Evolutionary conservation across 30 jellyfish, hydroid and myxozoan species (phyloP).

Genomic region (Clytia hemisphaerica): DNA sequence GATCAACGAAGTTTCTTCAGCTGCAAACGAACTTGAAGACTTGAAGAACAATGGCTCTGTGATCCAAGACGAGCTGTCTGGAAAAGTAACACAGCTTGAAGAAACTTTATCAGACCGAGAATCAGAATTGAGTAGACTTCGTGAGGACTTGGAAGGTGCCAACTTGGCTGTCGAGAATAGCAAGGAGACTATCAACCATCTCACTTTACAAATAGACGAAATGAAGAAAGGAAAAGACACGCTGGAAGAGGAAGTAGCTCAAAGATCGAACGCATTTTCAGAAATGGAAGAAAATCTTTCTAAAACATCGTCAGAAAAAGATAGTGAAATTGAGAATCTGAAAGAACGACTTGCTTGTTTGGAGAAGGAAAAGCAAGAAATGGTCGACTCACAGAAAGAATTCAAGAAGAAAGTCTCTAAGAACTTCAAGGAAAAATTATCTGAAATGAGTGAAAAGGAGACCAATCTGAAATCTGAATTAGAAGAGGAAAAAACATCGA

Average conservation of each 20-base stretch:
- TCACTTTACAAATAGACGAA: too few relatives aligned
- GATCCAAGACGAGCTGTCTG: neutral
- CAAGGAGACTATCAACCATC: too few relatives aligned
- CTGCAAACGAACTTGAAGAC: neutral
- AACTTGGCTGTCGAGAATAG: too few relatives aligned
- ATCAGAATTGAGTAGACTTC: neutral
- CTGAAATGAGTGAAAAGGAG: slow-evolving; percentile 22
- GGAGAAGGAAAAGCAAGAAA: slow-evolving; percentile 30
- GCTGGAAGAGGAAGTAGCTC: too few relatives aligned
- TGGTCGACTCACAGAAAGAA: slow-evolving; percentile 13
- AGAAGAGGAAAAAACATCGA: neutral
- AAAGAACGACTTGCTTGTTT: neutral
- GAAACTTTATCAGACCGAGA: neutral
- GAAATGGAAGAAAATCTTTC: too few relatives aligned
- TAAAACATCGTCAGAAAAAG: too few relatives aligned
- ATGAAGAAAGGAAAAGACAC: too few relatives aligned
- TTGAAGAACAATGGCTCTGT: neutral
- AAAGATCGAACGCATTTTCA: too few relatives aligned
- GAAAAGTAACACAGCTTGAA: neutral
- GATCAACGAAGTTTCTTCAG: neutral
- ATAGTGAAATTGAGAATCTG: too few relatives aligned
- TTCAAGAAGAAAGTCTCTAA: slow-evolving; percentile 18
- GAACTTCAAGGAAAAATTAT: slow-evolving; percentile 17
- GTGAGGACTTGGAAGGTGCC: too few relatives aligned
- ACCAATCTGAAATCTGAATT: neutral